Evolutionary conservation across 2,797 vertebrate species (phyloP), one percentile per base, ranked within the genome.

Genomic region (Buphagus erythrorhynchus): DNA sequence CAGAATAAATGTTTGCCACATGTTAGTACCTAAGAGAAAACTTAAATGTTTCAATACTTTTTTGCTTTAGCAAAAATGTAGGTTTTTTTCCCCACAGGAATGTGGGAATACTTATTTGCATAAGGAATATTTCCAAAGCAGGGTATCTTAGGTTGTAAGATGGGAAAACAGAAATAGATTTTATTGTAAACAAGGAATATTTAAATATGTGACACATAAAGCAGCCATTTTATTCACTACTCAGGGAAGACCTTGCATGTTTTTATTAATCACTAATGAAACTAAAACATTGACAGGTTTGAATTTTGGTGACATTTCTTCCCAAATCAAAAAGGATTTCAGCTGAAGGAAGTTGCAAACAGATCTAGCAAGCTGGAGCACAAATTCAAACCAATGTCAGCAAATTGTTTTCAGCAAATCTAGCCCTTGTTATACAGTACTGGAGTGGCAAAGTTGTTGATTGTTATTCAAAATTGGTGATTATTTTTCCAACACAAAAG

Each of bases 1-100:
- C 54, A 88, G 84, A 81, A 90, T 26, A 95, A 91, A 92, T 66
- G 65, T 76, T 90, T 84, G 59, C 67, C 94, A 96, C 48, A 29
- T 95, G 93, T 83, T 48, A 58, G n/a, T 42, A 16, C 77, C 87
- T 72, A 77, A 82, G 75, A 88, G 68, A 73, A 81, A 35, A 57
- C 16, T 92, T 76, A 62, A 95, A 88, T 51, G 43, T 61, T 93
- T 68, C 88, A 81, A 8, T 67, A n/a, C 51, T 93, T 83, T 72
- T 90, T 84, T 29, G 52, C 63, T 26, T 78, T 73, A 62, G 54
- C 59, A 52, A 73, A 87, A 94, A 86, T 42, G 16, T 20, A 21
- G 52, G 15, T 2, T 5, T 31, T 61, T 29, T 22, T 15, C 1
- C 22, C 45, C 6, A 2, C 54, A 77, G 62, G 61, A 90, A 52